These are phyloP conservation scores for Eulemur albifrons DNA, from an alignment of 2,797 vertebrate species.

Conservation along the genomic window DNA sequence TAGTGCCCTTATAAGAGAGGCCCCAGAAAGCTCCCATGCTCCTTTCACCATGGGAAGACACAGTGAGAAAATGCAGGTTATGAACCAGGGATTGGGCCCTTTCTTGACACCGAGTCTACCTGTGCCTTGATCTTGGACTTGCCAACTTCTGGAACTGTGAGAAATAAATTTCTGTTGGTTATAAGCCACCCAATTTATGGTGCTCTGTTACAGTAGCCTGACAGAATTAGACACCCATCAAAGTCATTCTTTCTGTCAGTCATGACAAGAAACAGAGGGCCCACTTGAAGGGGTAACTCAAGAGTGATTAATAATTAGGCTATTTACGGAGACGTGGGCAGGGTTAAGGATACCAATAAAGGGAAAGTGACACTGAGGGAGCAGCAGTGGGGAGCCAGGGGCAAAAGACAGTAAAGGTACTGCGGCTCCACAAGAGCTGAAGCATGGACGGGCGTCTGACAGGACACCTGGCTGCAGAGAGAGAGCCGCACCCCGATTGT, in stretches of 20 bases:
- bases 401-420: fast-evolving
- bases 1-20: neutral
- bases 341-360: neutral
- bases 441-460: neutral
- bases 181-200: neutral
- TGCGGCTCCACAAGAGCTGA: neutral
- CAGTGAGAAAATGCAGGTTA: neutral
- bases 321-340: neutral
- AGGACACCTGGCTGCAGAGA: neutral
- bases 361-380: neutral
- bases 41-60: neutral
- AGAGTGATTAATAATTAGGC: neutral
- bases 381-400: neutral
- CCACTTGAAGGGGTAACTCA: neutral
- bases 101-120: neutral
- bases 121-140: neutral
- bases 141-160: neutral
- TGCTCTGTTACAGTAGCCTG: neutral
- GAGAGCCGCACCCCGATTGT: too few relatives aligned
- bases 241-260: neutral
- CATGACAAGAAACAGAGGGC: neutral
- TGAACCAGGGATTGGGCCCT: neutral
- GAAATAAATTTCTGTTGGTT: neutral
- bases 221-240: neutral
- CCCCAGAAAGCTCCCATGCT: neutral